Evolutionary conservation across 2,113 vertebrate species (phyloP), one percentile per base, ranked within the genome.

Genomic region (Asarcornis scutulata): DNA sequence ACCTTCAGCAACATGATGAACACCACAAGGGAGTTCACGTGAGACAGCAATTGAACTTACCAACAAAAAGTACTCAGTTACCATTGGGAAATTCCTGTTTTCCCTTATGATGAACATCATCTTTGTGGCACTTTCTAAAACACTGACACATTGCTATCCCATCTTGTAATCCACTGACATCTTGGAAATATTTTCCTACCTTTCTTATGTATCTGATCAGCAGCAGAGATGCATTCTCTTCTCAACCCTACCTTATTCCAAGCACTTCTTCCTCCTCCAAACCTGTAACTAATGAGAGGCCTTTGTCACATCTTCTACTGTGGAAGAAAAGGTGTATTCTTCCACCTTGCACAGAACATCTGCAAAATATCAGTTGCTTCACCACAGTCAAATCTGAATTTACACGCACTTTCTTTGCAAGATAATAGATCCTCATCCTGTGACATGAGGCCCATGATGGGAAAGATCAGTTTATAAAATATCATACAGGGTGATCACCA

Each of bases 21-120:
- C 23, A 12, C 60, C 38, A 64, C 9, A 27, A n/a, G 48, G 38
- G 4, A 71, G 7, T 4, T 32, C 20, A 26, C 0, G 1, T 1
- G 1, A 80, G 25, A 48, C 6, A 81, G 27, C 5, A 58, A 73
- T 0, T 67, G 42, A 88, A 86, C 18, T 68, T 42, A 17, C 17
- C 38, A 29, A 52, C 11, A 66, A 58, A 69, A 88, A 69, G 7
- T 29, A 21, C 16, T 60, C 20, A 0, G 0, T 48, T 73, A 73
- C 58, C 69, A 11, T 40, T 17, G 36, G 62, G 36, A 40, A 86
- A 85, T 58, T 85, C 21, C 6, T 8, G 11, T 69, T 89, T 78
- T 76, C 68, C 26, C 21, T 32, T 26, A 13, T 2, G 3, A 94
- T 29, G 14, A 75, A 31, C 16, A 55, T 13, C 22, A 32, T 38